phyloP scores from a whole-genome alignment of 2,797 vertebrate genomes.

The Propithecus deckenii region DNA sequence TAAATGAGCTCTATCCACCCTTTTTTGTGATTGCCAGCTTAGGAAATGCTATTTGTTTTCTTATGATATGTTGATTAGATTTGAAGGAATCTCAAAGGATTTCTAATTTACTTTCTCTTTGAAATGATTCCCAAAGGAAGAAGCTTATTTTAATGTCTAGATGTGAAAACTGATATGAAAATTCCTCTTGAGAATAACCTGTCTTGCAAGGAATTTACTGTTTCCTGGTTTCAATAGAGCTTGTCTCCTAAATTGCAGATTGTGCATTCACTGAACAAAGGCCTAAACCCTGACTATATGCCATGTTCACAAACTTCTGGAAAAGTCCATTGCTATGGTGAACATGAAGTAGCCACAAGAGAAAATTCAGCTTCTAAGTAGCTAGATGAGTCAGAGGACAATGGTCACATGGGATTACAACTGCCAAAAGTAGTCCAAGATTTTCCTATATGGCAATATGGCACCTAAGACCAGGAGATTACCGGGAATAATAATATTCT shows the following conservation, averaged over 20 bases:
- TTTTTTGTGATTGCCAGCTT: neutral
- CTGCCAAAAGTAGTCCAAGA: neutral
- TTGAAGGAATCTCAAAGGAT: neutral
- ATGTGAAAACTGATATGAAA: conserved; percentile 32
- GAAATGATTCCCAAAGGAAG: conserved; percentile 28
- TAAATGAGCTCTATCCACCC: neutral
- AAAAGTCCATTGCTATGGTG: neutral
- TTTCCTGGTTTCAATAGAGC: neutral
- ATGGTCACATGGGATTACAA: neutral
- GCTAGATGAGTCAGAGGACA: neutral
- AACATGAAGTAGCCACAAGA: neutral
- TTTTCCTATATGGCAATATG: neutral
- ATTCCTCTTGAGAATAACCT: neutral
- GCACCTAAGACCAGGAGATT: neutral
- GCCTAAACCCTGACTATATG: neutral
- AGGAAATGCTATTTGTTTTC: conserved; percentile 28
- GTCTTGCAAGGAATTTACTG: neutral
- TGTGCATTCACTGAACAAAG: neutral
- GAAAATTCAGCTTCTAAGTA: neutral
- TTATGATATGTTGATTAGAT: conserved; percentile 3
- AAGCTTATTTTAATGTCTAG: neutral
- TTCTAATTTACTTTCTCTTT: conserved; percentile 53
- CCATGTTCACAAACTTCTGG: neutral
- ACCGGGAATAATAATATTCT: neutral
- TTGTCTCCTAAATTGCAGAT: neutral